These are phyloP conservation scores for Andrena chrysosceles DNA, from an alignment of 2,888 invertebrate species.

Conservation along the genomic window DNA sequence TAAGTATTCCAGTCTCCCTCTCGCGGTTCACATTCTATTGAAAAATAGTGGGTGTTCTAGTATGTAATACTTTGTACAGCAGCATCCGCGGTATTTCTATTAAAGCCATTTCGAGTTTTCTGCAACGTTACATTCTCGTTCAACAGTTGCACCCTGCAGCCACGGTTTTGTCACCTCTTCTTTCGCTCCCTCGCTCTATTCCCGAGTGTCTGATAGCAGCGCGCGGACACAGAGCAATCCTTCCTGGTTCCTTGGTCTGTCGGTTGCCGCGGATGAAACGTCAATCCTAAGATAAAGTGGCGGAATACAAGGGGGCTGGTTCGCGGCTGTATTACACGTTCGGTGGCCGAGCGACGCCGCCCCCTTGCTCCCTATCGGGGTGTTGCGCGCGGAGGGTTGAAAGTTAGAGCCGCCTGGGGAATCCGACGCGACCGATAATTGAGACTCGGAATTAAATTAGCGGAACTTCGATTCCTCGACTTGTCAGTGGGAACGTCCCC, in stretches of 20 bases:
- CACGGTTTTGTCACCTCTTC: constrained; percentile 25
- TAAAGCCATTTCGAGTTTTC: constrained; percentile 13
- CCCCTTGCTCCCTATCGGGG: constrained; percentile 13
- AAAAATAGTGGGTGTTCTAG: background rate
- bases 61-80: background rate
- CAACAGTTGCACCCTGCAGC: constrained; percentile 1
- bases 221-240: constrained; percentile 54
- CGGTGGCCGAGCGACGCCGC: constrained; percentile 4
- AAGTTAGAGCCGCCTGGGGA: constrained; percentile 72
- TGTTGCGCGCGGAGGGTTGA: constrained; percentile 47
- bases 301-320: constrained; percentile 44
- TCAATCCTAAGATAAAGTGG: constrained; percentile 71
- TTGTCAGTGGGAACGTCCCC: constrained; percentile 24
- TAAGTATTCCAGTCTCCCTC: background rate
- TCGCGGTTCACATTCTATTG: background rate
- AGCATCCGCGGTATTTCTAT: background rate
- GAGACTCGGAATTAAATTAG: constrained; percentile 77
- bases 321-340: constrained; percentile 60
- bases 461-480: constrained; percentile 69
- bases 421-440: constrained; percentile 76
- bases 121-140: background rate
- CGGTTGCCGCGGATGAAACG: constrained; percentile 69
- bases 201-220: constrained; percentile 30
- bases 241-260: constrained; percentile 38
- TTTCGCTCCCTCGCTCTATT: constrained; percentile 28